These are phyloP conservation scores for Syngnathus scovelli DNA, from an alignment of 2,113 vertebrate genomes.

Conservation along the genomic window DNA sequence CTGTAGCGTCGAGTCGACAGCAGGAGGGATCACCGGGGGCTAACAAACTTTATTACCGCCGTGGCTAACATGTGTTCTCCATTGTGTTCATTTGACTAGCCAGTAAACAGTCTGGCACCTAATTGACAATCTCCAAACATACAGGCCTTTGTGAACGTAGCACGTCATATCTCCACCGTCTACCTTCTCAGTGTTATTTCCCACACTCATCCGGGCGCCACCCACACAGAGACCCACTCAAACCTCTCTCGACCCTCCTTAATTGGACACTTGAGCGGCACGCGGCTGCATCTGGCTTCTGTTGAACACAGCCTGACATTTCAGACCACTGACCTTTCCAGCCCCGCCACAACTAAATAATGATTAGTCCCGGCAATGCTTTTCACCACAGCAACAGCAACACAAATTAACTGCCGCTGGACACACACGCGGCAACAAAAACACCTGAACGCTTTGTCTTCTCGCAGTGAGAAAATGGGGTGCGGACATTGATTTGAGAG, in stretches of 20 bases:
- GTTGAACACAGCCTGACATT: conserved; percentile 97
- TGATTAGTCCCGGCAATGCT: conserved; percentile 93
- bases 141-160: not conserved
- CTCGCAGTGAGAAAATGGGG: conserved; percentile 86
- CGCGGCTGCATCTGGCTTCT: conserved; percentile 81
- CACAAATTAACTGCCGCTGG: conserved; percentile 13
- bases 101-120: not conserved
- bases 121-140: not conserved
- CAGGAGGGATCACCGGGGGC: conserved; percentile 35
- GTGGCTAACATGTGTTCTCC: conserved; percentile 15
- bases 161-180: not conserved
- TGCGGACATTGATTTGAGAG: conserved; percentile 88
- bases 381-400: conserved; percentile 79
- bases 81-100: not conserved
- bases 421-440: conserved; percentile 30
- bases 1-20: conserved; percentile 6
- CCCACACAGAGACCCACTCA: conserved; percentile 56
- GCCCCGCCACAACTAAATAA: conserved; percentile 89
- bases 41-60: conserved; percentile 59
- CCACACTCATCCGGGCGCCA: conserved; percentile 29
- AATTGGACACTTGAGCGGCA: conserved; percentile 90
- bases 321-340: conserved; percentile 99
- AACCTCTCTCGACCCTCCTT: conserved; percentile 76
- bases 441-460: conserved; percentile 80
- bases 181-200: conserved; percentile 26